Conservation (phyloP, 2,797 vertebrate genomes). For the Onychomys torridus region DNA sequence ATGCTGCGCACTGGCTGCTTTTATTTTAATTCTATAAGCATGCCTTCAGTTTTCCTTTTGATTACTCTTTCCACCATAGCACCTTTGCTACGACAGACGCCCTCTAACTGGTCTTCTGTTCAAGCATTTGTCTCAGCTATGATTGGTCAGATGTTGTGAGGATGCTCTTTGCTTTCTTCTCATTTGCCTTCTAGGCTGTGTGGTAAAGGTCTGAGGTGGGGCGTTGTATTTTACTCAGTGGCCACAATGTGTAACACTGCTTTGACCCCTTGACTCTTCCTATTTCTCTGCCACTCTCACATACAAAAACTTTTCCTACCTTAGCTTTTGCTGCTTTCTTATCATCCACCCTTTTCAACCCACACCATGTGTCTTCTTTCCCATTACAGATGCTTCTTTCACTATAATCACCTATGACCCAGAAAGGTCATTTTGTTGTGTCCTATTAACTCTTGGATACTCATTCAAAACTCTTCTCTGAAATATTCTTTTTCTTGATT, state of each 20-base stretch:
- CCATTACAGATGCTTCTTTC: neutral
- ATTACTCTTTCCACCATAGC: neutral
- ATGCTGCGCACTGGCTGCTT: neutral
- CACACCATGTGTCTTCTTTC: neutral
- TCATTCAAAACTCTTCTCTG: neutral
- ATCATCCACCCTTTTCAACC: neutral
- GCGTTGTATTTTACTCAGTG: neutral
- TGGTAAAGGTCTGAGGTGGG: neutral
- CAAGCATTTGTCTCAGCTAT: neutral
- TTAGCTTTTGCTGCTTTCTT: neutral
- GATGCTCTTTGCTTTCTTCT: neutral
- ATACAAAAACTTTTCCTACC: neutral
- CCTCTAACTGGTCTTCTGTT: neutral
- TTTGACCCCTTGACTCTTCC: neutral
- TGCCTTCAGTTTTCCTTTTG: conserved; percentile 18
- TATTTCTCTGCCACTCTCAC: neutral
- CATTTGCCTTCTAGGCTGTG: neutral
- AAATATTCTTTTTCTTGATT: conserved; percentile 16
- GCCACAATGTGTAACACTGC: neutral
- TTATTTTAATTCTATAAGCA: conserved; percentile 55
- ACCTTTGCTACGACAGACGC: no score
- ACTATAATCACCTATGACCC: neutral
- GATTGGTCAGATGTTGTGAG: neutral
- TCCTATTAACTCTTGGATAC: neutral
- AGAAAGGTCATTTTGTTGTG: neutral